phyloP scores from a whole-genome alignment of 2,888 invertebrate species.

The Pristionchus fissidentatus region DNA sequence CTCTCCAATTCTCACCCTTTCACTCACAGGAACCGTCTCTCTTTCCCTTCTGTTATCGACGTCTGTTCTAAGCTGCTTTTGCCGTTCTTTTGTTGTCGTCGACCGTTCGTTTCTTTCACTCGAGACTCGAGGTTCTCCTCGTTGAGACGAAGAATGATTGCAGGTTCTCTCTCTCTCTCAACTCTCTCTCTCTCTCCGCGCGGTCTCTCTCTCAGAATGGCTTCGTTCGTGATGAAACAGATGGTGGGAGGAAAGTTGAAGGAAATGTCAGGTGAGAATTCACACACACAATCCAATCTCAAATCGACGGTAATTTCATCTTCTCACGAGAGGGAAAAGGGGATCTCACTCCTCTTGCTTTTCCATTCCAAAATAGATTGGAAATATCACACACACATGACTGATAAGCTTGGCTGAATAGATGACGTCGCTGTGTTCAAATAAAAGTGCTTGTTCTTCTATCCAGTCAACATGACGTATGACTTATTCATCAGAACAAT shows the following conservation, averaged over 20 bases:
- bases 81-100: neutral
- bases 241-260: conserved; percentile 71
- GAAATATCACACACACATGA: no score
- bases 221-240: conserved; percentile 69
- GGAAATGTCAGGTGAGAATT: conserved; percentile 64
- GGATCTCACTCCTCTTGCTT: neutral
- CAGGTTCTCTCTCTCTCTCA: neutral
- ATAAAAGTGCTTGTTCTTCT: no score
- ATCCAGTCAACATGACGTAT: no score
- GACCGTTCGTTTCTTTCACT: neutral
- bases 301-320: neutral
- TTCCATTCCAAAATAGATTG: neutral
- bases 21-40: neutral
- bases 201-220: conserved; percentile 54
- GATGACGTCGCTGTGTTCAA: neutral
- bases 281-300: conserved; percentile 6
- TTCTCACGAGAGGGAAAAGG: neutral
- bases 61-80: neutral
- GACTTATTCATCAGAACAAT: no score
- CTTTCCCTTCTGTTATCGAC: conserved; percentile 5
- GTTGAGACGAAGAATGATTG: neutral
- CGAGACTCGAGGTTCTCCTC: neutral
- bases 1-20: neutral
- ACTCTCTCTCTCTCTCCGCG: neutral
- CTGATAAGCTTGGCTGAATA: neutral